A percentile compares a stretch with the other conserved stretches of the same genome.
Evolutionary conservation across 2,113 vertebrate species (phyloP).

Genomic region (Leptodactylus fuscus): DNA sequence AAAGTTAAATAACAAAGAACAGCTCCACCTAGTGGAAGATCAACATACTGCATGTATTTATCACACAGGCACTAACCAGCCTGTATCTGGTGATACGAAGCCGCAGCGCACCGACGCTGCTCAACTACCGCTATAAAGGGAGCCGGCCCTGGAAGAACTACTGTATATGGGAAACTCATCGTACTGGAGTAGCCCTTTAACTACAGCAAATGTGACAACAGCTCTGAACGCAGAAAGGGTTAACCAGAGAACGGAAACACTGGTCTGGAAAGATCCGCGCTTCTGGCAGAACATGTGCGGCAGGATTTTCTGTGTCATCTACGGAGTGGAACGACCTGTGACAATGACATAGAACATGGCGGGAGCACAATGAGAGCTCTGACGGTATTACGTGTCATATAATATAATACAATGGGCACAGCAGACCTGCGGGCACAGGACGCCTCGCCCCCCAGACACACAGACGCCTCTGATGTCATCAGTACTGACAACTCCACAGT

Average conservation of each 20-base stretch:
- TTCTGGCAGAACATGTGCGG: background rate
- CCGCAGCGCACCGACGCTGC: too few species aligned
- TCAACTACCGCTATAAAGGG: too few species aligned
- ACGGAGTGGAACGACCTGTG: background rate
- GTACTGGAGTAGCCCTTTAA: too few species aligned
- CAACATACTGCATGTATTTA: too few species aligned
- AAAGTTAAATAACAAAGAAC: background rate
- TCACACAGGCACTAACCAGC: too few species aligned
- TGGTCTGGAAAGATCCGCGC: background rate
- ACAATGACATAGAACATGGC: background rate
- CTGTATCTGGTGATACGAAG: too few species aligned
- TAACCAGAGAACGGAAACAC: background rate
- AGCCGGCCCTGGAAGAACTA: too few species aligned
- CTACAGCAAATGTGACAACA: background rate
- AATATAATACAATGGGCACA: slow-evolving; percentile 11
- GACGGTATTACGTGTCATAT: background rate
- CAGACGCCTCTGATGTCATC: too few species aligned
- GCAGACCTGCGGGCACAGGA: background rate
- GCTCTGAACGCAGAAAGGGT: background rate
- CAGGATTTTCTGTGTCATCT: slow-evolving; percentile 11
- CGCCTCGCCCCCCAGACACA: background rate
- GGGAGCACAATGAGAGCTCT: slow-evolving; percentile 3
- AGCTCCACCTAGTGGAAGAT: background rate
- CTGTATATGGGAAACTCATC: too few species aligned
- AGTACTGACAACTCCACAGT: too few species aligned